phyloP scores from a whole-genome alignment of 2,888 invertebrate species.

The Drosophila multiciliata region DNA sequence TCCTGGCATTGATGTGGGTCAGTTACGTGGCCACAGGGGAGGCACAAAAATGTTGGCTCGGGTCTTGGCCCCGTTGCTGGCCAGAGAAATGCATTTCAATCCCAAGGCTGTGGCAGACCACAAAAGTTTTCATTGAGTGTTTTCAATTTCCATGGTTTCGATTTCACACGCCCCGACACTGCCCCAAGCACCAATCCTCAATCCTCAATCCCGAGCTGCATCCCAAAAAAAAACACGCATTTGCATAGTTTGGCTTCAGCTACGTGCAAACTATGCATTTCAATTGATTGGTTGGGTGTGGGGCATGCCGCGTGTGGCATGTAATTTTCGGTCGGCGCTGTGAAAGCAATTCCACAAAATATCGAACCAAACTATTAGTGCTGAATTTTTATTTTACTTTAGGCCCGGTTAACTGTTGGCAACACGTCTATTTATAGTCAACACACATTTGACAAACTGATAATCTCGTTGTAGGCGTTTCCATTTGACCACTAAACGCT shows the following conservation, averaged over 20 bases:
- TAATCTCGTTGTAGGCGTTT: conserved; percentile 52
- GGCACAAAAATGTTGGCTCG: conserved; percentile 47
- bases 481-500: conserved; percentile 36
- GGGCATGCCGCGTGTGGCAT: conserved; percentile 14
- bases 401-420: conserved; percentile 32
- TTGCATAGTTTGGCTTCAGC: conserved; percentile 25
- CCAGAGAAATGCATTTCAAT: conserved; percentile 70
- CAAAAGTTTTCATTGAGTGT: conserved; percentile 72
- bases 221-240: conserved; percentile 30
- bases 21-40: conserved; percentile 68
- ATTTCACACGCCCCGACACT: conserved; percentile 69
- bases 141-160: conserved; percentile 76
- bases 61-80: conserved; percentile 31
- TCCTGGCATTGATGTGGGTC: conserved; percentile 64
- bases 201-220: conserved; percentile 19
- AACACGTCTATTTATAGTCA: conserved; percentile 41
- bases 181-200: conserved; percentile 17
- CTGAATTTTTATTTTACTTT: conserved; percentile 24
- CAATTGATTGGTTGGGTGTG: conserved; percentile 16
- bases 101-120: conserved; percentile 58
- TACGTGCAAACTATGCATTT: conserved; percentile 31
- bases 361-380: background rate
- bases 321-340: conserved; percentile 31
- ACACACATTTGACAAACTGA: conserved; percentile 33
- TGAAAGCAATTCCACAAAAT: conserved; percentile 16